Conservation (phyloP, 2,113 vertebrate species). For the Thunnus thynnus region DNA sequence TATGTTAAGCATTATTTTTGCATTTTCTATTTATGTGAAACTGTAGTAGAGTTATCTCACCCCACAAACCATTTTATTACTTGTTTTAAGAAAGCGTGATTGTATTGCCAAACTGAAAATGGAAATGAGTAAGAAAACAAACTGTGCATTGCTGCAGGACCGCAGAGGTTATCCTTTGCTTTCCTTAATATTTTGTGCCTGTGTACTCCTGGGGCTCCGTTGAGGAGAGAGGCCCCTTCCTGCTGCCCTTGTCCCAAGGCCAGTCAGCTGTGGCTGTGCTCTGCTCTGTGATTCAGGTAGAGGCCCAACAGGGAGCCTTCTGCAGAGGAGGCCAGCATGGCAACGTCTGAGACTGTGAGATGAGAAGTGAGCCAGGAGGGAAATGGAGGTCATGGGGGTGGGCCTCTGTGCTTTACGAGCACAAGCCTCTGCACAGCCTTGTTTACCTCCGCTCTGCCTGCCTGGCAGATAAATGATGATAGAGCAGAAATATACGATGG, state of each 20-base stretch:
- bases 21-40: neutral
- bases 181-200: conserved; percentile 50
- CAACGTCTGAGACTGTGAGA: conserved; percentile 46
- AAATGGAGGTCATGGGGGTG: conserved; percentile 39
- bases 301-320: conserved; percentile 54
- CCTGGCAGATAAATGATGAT: conserved; percentile 67
- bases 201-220: conserved; percentile 53
- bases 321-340: conserved; percentile 34
- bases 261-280: conserved; percentile 65
- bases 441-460: conserved; percentile 42
- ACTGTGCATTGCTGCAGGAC: neutral
- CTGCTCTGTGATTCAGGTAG: conserved; percentile 64
- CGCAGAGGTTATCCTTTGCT: conserved; percentile 13
- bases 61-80: neutral
- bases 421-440: conserved; percentile 38
- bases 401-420: conserved; percentile 47
- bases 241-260: conserved; percentile 71
- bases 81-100: neutral
- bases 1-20: neutral
- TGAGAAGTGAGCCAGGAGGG: conserved; percentile 61
- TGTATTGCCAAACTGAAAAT: neutral
- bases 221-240: conserved; percentile 62
- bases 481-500: conserved; percentile 60
- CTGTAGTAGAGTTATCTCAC: neutral
- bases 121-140: conserved; percentile 3